phyloP scores from a whole-genome alignment of 2,113 vertebrate genomes.

The Numenius arquata region DNA sequence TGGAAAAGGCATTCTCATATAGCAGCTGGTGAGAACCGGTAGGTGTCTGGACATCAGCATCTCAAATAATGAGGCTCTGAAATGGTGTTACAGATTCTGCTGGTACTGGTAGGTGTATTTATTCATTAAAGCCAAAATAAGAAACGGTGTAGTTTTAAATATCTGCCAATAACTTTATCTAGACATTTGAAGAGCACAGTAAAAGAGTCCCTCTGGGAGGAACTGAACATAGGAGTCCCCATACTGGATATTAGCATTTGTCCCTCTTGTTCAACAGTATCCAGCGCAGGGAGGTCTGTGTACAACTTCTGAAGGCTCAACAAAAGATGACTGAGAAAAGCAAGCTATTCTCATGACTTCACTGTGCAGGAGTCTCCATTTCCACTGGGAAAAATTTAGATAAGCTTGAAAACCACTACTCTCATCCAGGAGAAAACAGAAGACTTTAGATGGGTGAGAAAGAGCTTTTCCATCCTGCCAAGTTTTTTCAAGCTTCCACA shows the following conservation, averaged over 20 bases:
- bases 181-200: background rate
- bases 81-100: background rate
- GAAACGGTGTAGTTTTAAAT: background rate
- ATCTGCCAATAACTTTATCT: background rate
- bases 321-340: slow-evolving; percentile 26
- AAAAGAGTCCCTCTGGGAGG: background rate
- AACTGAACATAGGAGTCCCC: background rate
- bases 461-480: slow-evolving; percentile 9
- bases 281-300: background rate
- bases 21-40: background rate
- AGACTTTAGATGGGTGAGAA: background rate
- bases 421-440: slow-evolving; percentile 23
- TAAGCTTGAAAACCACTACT: slow-evolving; percentile 8
- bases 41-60: background rate
- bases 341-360: slow-evolving; percentile 16
- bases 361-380: background rate
- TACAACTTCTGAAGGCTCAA: background rate
- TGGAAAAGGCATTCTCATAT: background rate
- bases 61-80: background rate
- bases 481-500: slow-evolving; percentile 16
- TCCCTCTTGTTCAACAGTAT: background rate
- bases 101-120: background rate
- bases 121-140: background rate
- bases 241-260: background rate
- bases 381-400: slow-evolving; percentile 34